Base-by-base conservation (phyloP, 2,797 vertebrate genomes). In the Kryptopterus vitreolus region DNA sequence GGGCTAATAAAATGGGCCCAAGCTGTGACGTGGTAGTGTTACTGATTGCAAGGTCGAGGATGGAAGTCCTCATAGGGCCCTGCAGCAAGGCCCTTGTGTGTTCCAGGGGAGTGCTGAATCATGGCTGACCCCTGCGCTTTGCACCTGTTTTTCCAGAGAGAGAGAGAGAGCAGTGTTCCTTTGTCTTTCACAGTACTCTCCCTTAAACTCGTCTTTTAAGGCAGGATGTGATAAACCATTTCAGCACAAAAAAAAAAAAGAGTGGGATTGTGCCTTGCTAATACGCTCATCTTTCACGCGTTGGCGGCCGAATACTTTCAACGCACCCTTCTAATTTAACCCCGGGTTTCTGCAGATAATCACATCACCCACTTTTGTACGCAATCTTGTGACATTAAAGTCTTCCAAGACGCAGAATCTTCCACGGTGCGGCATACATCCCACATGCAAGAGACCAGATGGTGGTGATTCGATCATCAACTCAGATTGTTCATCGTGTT, bases 391-490 rank as follows among this genome's bases (percentile, higher is more conserved):
- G 26, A 22, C 10, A 70, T 31, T 70, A 52, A 3, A 20, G 18
- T 31, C 10, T 15, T 55, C 20, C 50, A 35, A 18, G 55, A 58
- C 59, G 15, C 3, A 58, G 11, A 74, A 58, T 43, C 33, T 74
- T 58, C 22, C 9, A 26, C 11, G 53, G 1, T 26, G 11, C 43
- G n/a, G 15, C 35, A 43, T 58, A n/a, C 53, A 58, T 26, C 71
- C 71, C 55, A 74, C 35, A 59, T 58, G 43, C 4, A 5, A 74
- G 43, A 58, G 35, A 43, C n/a, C 71, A 74, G 71, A 74, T 74
- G 71, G 71, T 74, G n/a, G 33, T 58, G 71, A 74, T 29, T 59
- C 7, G 58, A 58, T 38, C 52, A 59, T 43, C 35, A 58, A 35
- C 58, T 43, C n/a, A 43, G 38, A 43, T 15, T n/a, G 11, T 74